Base-by-base conservation (phyloP, 2,113 vertebrate species). In the Nothobranchius kuhntae region DNA sequence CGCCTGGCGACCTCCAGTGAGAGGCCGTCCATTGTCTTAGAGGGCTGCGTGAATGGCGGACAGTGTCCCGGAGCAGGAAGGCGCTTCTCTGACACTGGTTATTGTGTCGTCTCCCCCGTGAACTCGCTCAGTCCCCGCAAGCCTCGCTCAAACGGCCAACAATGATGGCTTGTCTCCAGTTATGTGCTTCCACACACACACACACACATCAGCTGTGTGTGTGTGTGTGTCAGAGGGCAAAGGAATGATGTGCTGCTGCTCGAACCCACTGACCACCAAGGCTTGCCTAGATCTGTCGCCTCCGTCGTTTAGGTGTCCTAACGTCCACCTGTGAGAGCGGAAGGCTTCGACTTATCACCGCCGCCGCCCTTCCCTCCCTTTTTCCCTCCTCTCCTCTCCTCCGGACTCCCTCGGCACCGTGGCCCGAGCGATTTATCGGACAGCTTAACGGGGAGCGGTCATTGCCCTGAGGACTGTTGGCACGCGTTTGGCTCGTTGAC, bases 131-230 rank as follows among this genome's bases (percentile, higher is more conserved):
- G 11, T 57, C 73, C 75, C 60, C 6, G 0, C 52, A 46, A 68
- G 83, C 75, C 77, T 73, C 81, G 57, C 87, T 75, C 57, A 77
- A 83, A 82, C 75, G 77, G 52, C 71, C 70, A 88, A 93, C 92
- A 93, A 92, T 88, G 77, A 84, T 77, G 36, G 74, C 86, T 87
- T 93, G 91, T 92, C 61, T 76, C 53, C 63, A 53, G 63, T 62
- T 53, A 64, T 65, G 77, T 52, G 69, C 47, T 13, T 59, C 56
- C 9, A 40, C 44, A 14, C 13, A 8, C 68, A 64, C 68, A 64
- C 76, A 61, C 64, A 76, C 51, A 55, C 62, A 63, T 51, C 62
- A 55, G 46, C 71, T 65, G 21, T 62, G 55, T 64, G 71, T 77
- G 76, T 67, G 71, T 63, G 57, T 53, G 78, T 78, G 68, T 75